These are phyloP conservation scores for Drosophila paramelanica DNA, from an alignment of 2,888 invertebrate species.

Conservation along the genomic window DNA sequence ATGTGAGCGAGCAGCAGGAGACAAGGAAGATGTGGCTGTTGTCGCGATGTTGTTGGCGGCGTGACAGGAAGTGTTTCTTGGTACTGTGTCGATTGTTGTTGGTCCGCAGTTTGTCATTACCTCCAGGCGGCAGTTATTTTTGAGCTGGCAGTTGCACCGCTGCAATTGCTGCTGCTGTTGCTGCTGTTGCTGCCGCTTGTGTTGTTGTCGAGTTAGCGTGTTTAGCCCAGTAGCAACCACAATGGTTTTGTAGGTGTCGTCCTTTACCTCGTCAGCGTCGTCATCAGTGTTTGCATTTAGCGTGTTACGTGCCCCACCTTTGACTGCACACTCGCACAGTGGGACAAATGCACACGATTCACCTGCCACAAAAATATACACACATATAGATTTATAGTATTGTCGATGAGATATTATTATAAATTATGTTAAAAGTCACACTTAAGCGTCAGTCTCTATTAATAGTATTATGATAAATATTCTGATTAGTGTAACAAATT, in stretches of 20 bases:
- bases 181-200: conserved; percentile 30
- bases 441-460: neutral
- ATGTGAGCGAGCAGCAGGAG: conserved; percentile 14
- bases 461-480: neutral
- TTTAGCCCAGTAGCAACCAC: conserved; percentile 37
- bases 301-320: conserved; percentile 56
- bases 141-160: conserved; percentile 35
- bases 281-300: conserved; percentile 40
- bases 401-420: no score
- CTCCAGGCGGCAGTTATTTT: conserved; percentile 57
- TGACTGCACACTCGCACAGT: conserved; percentile 38
- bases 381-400: no score
- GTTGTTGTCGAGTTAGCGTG: conserved; percentile 52
- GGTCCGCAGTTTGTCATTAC: conserved; percentile 64
- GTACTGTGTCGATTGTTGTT: conserved; percentile 31
- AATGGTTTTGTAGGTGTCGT: conserved; percentile 58
- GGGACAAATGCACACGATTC: conserved; percentile 5
- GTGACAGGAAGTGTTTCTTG: conserved; percentile 69
- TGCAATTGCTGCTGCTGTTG: conserved; percentile 21
- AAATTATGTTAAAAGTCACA: no score
- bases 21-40: conserved; percentile 35
- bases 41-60: conserved; percentile 38
- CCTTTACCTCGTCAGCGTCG: conserved; percentile 36
- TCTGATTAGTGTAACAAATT: conserved; percentile 12
- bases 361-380: no score